Conservation (phyloP, 2,113 vertebrate species). For the Recurvirostra avosetta region DNA sequence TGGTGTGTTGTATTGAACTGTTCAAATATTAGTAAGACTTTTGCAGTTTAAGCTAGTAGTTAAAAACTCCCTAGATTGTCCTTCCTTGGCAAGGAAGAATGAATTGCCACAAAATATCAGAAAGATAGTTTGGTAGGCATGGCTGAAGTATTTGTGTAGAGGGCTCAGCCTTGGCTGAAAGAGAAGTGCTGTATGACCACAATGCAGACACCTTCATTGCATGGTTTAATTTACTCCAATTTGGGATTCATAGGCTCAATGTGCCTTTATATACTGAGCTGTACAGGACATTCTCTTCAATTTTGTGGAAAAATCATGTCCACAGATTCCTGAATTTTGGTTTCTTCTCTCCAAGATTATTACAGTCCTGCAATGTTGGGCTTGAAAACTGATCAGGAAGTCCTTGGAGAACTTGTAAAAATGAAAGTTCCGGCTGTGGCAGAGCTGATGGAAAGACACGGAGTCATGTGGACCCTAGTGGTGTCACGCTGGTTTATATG, state of each 20-base stretch:
- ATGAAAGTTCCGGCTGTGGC: slow-evolving; percentile 86
- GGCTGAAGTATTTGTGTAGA: not conserved
- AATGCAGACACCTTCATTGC: not conserved
- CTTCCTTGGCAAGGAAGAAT: not conserved
- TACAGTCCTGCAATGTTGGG: slow-evolving; percentile 90
- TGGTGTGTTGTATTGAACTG: not conserved
- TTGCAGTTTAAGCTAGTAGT: not conserved
- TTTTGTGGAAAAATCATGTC: not conserved
- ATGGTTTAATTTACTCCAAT: not conserved
- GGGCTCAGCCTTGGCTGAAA: not conserved
- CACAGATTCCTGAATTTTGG: not conserved
- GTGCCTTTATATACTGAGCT: not conserved
- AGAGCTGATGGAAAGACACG: slow-evolving; percentile 83
- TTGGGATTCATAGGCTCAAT: not conserved
- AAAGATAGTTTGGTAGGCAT: not conserved
- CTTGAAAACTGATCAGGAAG: slow-evolving; percentile 90
- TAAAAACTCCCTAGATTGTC: not conserved
- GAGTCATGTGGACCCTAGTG: slow-evolving; percentile 88
- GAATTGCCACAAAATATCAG: not conserved
- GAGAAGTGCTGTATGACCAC: not conserved
- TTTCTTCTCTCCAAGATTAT: slow-evolving; percentile 78
- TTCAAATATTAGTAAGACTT: not conserved
- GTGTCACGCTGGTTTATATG: slow-evolving; percentile 97
- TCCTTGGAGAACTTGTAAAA: slow-evolving; percentile 89
- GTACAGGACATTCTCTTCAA: not conserved